Conservation (phyloP, 2,113 vertebrate species). For the Phocoena sinus region DNA sequence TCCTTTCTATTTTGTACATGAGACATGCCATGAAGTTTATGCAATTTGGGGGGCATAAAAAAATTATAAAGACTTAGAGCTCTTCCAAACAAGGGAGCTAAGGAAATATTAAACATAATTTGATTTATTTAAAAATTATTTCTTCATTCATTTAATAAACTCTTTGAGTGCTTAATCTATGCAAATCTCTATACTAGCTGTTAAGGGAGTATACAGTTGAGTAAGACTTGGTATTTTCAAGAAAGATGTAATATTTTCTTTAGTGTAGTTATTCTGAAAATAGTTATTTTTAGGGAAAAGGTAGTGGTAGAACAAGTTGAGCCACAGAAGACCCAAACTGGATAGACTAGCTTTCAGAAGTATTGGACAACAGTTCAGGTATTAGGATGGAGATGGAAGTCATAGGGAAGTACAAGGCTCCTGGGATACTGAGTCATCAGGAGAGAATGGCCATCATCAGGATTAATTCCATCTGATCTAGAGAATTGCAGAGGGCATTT, state of each 20-base stretch:
- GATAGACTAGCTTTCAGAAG: neutral
- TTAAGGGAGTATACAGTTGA: neutral
- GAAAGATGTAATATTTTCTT: neutral
- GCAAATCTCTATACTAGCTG: neutral
- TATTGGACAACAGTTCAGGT: neutral
- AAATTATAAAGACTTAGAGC: neutral
- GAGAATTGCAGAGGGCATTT: neutral
- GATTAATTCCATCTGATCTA: neutral
- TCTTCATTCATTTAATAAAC: neutral
- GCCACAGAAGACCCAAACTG: neutral
- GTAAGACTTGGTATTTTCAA: neutral
- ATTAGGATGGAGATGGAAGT: neutral
- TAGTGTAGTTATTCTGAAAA: neutral
- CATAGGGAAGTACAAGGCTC: neutral
- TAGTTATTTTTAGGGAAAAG: neutral
- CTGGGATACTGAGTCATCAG: neutral
- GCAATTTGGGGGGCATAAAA: neutral
- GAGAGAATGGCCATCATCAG: neutral
- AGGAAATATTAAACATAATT: neutral
- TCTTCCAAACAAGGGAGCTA: constrained; percentile 9
- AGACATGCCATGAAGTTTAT: neutral
- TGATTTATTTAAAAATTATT: neutral
- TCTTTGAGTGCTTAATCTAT: neutral
- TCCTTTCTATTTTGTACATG: neutral
- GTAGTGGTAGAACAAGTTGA: neutral